Percentiles rank a stretch among this genome's conserved stretches.
Evolutionary conservation across 2,113 vertebrate genomes (phyloP).

Genomic region (Poeciliopsis turrubarensis): DNA sequence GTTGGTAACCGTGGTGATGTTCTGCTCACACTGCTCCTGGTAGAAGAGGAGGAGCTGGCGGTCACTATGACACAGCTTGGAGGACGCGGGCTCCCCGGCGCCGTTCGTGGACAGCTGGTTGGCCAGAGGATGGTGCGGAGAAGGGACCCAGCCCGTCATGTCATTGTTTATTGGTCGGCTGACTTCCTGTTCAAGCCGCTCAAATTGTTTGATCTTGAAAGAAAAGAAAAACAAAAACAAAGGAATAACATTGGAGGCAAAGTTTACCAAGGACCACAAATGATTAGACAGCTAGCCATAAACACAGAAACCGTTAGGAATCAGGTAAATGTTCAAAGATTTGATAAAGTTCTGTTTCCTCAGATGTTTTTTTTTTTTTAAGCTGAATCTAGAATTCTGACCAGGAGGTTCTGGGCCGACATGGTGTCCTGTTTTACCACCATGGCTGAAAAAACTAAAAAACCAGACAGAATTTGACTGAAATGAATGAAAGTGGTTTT

Average conservation of each 20-base stretch:
- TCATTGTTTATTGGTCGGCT: constrained; percentile 91
- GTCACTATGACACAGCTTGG: constrained; percentile 80
- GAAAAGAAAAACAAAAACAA: not conserved
- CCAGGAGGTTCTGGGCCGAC: too few species aligned
- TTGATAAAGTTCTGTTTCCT: not conserved
- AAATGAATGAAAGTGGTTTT: not conserved
- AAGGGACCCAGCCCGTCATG: constrained; percentile 90
- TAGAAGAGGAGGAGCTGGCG: constrained; percentile 96
- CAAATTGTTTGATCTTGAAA: constrained; percentile 93
- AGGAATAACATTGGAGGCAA: not conserved
- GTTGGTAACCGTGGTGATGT: constrained; percentile 91
- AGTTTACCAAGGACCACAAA: too few species aligned
- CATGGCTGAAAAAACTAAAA: not conserved
- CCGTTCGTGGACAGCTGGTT: constrained; percentile 49
- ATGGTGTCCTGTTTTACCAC: too few species aligned
- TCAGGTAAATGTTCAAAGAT: not conserved
- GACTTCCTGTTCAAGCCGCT: constrained; percentile 94
- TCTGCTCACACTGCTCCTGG: constrained; percentile 94
- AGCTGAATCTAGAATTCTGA: not conserved
- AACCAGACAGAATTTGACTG: not conserved
- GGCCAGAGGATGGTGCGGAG: constrained; percentile 78
- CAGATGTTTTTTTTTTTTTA: not conserved
- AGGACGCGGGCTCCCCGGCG: constrained; percentile 26
- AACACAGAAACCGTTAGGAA: not conserved
- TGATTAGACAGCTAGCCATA: not conserved